phyloP scores from a whole-genome alignment of 2,888 invertebrate species.

The Ectobius pallidus region DNA sequence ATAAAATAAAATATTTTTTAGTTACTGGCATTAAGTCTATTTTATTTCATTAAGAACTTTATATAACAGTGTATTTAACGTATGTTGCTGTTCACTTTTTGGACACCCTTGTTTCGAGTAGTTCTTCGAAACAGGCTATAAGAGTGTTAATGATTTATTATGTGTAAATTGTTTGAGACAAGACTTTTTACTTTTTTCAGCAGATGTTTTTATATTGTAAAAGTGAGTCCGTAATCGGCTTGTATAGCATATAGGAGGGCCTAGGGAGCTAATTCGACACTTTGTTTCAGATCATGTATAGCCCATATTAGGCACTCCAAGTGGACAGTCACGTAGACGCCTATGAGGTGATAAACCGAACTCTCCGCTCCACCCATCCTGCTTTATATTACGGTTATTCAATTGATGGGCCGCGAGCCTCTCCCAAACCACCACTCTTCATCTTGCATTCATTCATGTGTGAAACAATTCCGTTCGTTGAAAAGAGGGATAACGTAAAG shows the following conservation, averaged over 20 bases:
- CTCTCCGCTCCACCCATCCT: background rate
- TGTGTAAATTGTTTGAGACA: constrained; percentile 19
- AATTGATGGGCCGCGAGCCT: no score
- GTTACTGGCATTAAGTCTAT: no score
- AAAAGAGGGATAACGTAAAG: no score
- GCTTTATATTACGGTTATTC: background rate
- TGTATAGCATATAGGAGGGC: background rate
- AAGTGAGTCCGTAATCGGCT: constrained; percentile 2
- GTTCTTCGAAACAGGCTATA: background rate
- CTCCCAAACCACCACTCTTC: no score
- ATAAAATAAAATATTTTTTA: no score
- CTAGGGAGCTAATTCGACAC: background rate
- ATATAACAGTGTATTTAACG: no score
- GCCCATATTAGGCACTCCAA: constrained; percentile 2
- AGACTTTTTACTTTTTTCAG: background rate
- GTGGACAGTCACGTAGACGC: background rate
- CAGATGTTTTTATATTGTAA: constrained; percentile 7
- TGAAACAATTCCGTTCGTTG: no score
- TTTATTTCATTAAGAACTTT: no score
- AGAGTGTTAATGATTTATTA: background rate
- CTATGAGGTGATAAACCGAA: background rate
- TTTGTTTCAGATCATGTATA: constrained; percentile 1
- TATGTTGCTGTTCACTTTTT: no score
- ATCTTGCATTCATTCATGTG: no score
- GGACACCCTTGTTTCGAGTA: background rate